phyloP scores from a whole-genome alignment of 2,113 vertebrate genomes.

The Psittacus erithacus region DNA sequence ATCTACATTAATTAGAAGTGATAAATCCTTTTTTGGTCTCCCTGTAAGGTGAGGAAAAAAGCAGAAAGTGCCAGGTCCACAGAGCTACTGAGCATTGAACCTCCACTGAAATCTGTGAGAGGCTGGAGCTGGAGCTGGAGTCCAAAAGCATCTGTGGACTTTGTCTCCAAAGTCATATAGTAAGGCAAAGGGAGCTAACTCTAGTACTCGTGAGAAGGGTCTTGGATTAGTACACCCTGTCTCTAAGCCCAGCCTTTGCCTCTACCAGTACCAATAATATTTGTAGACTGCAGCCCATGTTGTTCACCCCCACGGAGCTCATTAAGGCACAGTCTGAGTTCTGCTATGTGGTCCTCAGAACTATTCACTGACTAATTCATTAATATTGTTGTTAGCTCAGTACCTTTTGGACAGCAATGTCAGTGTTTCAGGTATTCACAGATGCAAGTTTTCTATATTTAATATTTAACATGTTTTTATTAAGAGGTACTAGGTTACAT shows the following conservation, averaged over 20 bases:
- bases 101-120: background rate
- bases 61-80: background rate
- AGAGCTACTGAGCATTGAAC: background rate
- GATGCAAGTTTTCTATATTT: background rate
- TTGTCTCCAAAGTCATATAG: background rate
- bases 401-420: background rate
- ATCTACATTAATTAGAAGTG: background rate
- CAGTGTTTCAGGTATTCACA: background rate
- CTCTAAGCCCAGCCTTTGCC: background rate
- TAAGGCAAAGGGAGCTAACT: background rate
- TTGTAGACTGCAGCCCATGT: rapidly evolving
- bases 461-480: background rate
- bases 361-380: background rate
- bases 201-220: background rate
- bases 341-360: background rate
- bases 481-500: background rate
- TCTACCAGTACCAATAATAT: background rate
- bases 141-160: background rate
- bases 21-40: background rate
- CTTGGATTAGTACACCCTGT: background rate
- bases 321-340: background rate
- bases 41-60: background rate
- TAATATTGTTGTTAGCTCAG: background rate
- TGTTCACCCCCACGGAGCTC: background rate
- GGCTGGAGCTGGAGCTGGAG: background rate